These are phyloP conservation scores for Caenorhabditis zanzibari DNA, from an alignment of 2,888 invertebrate species.

Conservation along the genomic window DNA sequence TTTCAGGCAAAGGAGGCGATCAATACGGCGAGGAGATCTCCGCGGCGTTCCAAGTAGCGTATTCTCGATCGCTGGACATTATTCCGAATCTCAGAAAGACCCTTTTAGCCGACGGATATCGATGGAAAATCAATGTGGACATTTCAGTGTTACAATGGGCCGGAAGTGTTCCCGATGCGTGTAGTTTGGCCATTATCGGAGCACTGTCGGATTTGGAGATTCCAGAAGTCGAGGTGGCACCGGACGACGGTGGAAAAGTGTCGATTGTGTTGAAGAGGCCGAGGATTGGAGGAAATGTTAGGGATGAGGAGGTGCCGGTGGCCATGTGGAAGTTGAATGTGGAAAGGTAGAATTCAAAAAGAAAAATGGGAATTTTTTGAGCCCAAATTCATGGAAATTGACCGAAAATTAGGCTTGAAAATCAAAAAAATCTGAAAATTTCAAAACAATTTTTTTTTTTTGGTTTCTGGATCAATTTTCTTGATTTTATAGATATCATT, in stretches of 20 bases:
- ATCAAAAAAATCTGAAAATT: background rate
- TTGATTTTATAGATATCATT: no score
- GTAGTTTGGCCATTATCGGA: conserved; percentile 88
- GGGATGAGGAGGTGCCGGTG: conserved; percentile 66
- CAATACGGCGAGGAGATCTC: conserved; percentile 92
- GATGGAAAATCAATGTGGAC: conserved; percentile 78
- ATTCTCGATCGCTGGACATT: conserved; percentile 86
- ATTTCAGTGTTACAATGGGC: conserved; percentile 91
- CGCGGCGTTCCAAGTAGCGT: conserved; percentile 90
- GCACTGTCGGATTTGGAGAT: conserved; percentile 78
- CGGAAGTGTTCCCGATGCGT: conserved; percentile 96
- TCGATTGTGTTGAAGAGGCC: conserved; percentile 72
- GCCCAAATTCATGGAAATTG: no score
- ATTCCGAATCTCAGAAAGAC: conserved; percentile 85
- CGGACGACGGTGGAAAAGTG: conserved; percentile 77
- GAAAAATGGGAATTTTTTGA: no score
- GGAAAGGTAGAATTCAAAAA: conserved; percentile 29
- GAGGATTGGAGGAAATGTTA: conserved; percentile 57
- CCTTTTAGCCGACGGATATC: conserved; percentile 73
- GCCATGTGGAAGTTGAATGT: conserved; percentile 76
- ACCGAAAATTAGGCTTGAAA: background rate
- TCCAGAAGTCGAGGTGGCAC: conserved; percentile 73
- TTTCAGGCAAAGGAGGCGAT: conserved; percentile 90
- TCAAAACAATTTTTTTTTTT: no score
- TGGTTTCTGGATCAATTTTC: no score